Conservation (phyloP, 2,888 invertebrate species). For the Drosophila anomalata region DNA sequence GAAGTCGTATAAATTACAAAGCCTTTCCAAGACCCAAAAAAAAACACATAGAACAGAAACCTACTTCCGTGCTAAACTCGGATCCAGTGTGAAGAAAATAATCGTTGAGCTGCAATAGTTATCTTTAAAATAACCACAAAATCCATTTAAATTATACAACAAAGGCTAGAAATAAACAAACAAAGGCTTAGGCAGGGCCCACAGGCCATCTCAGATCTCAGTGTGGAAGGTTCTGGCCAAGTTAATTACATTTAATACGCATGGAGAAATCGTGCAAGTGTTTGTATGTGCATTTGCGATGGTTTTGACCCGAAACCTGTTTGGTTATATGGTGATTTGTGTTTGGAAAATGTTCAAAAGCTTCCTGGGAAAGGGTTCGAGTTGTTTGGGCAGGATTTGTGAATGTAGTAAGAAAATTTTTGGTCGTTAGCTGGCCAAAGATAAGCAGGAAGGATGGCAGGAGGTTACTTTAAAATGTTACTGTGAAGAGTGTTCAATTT, state of each 20-base stretch:
- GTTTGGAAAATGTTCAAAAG: conserved; percentile 26
- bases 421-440: conserved; percentile 12
- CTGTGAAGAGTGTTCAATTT: no score
- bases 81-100: conserved; percentile 61
- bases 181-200: conserved; percentile 41
- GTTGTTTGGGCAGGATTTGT: not conserved
- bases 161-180: conserved; percentile 47
- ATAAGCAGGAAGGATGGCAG: conserved; percentile 11
- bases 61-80: conserved; percentile 33
- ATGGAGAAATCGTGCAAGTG: conserved; percentile 37
- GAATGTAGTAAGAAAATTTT: conserved; percentile 26
- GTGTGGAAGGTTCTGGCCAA: conserved; percentile 53
- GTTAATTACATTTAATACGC: conserved; percentile 77
- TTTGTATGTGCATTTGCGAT: conserved; percentile 18
- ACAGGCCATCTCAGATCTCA: conserved; percentile 14
- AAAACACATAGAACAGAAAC: conserved; percentile 30
- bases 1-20: conserved; percentile 60
- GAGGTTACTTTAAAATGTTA: not conserved
- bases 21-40: conserved; percentile 31
- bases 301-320: conserved; percentile 60
- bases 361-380: conserved; percentile 20
- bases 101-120: conserved; percentile 49
- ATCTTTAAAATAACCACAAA: conserved; percentile 74
- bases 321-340: conserved; percentile 68
- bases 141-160: conserved; percentile 70